A percentile compares a stretch with the other conserved stretches of the same genome.
These are phyloP conservation scores for Psittacula cyanocephala DNA, from an alignment of 2,113 vertebrate species.

Conservation along the genomic window DNA sequence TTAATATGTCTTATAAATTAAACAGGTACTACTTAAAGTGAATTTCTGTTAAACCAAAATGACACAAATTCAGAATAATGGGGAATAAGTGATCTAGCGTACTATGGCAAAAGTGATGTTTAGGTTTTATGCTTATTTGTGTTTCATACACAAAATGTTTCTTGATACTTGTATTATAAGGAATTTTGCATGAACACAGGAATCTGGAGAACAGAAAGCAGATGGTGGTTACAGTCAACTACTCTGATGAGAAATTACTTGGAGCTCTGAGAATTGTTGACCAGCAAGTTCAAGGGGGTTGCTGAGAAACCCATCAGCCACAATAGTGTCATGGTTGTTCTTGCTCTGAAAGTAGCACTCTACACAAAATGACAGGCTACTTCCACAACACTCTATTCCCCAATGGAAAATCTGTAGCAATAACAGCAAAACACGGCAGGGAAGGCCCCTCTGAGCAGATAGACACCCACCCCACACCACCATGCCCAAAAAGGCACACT, in stretches of 20 bases:
- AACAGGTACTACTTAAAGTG: background rate
- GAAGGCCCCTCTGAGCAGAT: background rate
- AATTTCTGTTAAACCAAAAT: background rate
- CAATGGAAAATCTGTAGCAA: fast-evolving
- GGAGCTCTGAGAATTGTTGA: background rate
- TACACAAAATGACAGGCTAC: fast-evolving
- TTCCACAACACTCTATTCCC: background rate
- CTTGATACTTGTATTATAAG: background rate
- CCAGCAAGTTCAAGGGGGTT: background rate
- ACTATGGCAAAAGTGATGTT: background rate
- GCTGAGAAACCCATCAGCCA: background rate
- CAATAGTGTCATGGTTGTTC: fast-evolving
- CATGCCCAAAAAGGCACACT: fast-evolving
- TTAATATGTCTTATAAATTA: background rate
- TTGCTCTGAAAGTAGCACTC: background rate
- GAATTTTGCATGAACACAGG: background rate
- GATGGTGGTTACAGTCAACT: background rate
- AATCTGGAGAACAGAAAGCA: conserved; percentile 11
- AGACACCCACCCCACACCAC: background rate
- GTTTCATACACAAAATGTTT: background rate
- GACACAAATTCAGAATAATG: background rate
- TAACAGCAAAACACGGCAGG: background rate
- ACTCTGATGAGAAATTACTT: background rate
- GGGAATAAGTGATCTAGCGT: background rate
- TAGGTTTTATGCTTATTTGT: background rate